These are phyloP conservation scores for Rhabdomys dilectus DNA, from an alignment of 2,113 vertebrate species.

Conservation along the genomic window DNA sequence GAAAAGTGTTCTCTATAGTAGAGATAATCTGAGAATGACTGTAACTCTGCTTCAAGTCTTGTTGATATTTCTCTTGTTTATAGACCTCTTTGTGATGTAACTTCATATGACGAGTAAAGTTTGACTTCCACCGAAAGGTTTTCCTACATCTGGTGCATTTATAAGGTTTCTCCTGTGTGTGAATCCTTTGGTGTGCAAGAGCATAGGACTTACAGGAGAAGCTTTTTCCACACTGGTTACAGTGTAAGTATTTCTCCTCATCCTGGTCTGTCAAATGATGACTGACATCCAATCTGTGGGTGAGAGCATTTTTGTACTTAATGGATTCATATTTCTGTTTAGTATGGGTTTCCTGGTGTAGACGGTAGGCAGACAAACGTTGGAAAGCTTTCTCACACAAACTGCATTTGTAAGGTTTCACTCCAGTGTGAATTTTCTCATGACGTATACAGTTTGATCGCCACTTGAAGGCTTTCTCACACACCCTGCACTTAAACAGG, in stretches of 20 bases:
- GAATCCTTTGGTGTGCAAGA: constrained; percentile 76
- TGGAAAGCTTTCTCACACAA: constrained; percentile 76
- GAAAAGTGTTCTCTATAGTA: neutral
- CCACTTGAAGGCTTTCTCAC: constrained; percentile 80
- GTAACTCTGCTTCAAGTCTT: neutral
- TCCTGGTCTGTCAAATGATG: neutral
- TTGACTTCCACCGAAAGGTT: constrained; percentile 76
- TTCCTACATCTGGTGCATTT: constrained; percentile 75
- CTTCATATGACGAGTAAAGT: constrained; percentile 76
- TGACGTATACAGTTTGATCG: constrained; percentile 78
- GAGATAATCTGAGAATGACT: neutral
- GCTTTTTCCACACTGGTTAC: constrained; percentile 82
- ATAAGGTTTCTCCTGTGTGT: constrained; percentile 80
- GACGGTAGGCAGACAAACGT: constrained; percentile 58
- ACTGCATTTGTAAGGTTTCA: constrained; percentile 76
- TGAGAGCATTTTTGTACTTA: neutral
- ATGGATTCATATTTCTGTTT: neutral
- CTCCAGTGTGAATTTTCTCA: constrained; percentile 79
- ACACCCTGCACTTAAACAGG: constrained; percentile 74
- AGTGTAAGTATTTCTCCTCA: constrained; percentile 76
- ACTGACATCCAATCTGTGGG: neutral
- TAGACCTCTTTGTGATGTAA: constrained; percentile 54
- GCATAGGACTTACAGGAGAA: constrained; percentile 75
- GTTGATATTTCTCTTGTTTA: neutral
- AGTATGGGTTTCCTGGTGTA: constrained; percentile 67